Percentiles rank a stretch among this genome's conserved stretches.
phyloP scores from a whole-genome alignment of 2,797 vertebrate genomes.

The Epinephelus coioides region DNA sequence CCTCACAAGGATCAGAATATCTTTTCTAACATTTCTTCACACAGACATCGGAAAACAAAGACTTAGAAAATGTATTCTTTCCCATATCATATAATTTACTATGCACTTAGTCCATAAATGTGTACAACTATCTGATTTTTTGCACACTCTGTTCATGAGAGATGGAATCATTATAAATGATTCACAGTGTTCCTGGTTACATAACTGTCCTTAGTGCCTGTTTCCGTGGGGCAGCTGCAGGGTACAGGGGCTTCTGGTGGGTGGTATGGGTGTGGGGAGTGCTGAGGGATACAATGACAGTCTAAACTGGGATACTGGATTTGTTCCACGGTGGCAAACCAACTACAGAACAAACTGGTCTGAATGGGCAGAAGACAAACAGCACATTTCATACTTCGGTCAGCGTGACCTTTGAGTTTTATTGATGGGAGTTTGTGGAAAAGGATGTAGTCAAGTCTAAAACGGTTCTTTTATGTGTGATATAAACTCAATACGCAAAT shows the following conservation, averaged over 20 bases:
- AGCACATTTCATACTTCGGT: slow-evolving; percentile 51
- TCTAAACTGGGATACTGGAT: slow-evolving; percentile 79
- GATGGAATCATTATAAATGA: slow-evolving; percentile 32
- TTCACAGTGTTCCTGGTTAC: slow-evolving; percentile 69
- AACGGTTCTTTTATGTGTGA: background rate
- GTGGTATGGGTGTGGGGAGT: slow-evolving; percentile 9
- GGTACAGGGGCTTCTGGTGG: slow-evolving; percentile 16
- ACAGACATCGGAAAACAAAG: background rate
- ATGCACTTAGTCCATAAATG: background rate
- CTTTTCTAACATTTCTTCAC: slow-evolving; percentile 1
- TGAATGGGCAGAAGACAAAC: slow-evolving; percentile 50
- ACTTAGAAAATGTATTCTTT: background rate
- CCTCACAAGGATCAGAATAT: background rate
- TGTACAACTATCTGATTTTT: background rate
- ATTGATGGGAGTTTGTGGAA: background rate
- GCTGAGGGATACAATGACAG: slow-evolving; percentile 67
- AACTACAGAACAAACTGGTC: slow-evolving; percentile 50
- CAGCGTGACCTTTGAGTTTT: slow-evolving; percentile 47
- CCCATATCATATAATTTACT: background rate
- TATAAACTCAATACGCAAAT: background rate
- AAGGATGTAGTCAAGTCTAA: background rate
- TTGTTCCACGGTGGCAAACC: slow-evolving; percentile 38
- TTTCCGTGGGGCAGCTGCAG: slow-evolving; percentile 69
- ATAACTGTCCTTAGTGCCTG: slow-evolving; percentile 77
- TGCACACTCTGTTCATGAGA: slow-evolving; percentile 5